A percentile compares a stretch with the other conserved stretches of the same genome.
phyloP scores from a whole-genome alignment of 2,888 invertebrate genomes.

The Scotopteryx bipunctaria region DNA sequence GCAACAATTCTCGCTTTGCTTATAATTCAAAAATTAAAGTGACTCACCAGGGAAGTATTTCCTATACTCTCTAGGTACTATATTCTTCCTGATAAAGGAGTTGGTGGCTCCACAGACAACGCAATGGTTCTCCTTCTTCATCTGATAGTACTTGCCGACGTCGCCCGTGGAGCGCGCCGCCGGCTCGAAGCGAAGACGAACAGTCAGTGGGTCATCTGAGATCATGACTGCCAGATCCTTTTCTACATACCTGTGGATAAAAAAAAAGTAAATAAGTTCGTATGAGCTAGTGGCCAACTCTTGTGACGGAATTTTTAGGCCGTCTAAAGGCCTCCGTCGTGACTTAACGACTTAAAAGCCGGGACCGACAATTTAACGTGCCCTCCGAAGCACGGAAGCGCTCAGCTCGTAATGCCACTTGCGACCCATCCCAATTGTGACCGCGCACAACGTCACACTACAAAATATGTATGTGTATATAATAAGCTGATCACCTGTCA shows the following conservation, averaged over 20 bases:
- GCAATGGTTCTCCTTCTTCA: constrained; percentile 88
- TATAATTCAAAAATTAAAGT: not conserved
- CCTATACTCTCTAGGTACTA: constrained; percentile 92
- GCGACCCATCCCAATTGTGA: too few relatives aligned
- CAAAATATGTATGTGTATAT: too few relatives aligned
- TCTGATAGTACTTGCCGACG: constrained; percentile 88
- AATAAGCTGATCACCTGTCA: too few relatives aligned
- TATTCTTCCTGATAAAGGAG: constrained; percentile 89
- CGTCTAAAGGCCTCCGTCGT: too few relatives aligned
- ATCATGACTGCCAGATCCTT: constrained; percentile 75
- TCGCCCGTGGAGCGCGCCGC: constrained; percentile 87
- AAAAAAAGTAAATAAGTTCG: not conserved
- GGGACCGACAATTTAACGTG: too few relatives aligned
- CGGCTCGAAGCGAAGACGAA: constrained; percentile 90
- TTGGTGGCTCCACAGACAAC: constrained; percentile 89
- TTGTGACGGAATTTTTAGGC: too few relatives aligned
- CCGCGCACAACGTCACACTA: too few relatives aligned
- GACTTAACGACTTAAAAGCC: too few relatives aligned
- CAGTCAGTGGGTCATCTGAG: constrained; percentile 82
- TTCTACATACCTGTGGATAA: constrained; percentile 72
- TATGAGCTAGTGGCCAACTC: too few relatives aligned
- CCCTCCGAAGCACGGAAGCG: too few relatives aligned
- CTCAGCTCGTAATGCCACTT: too few relatives aligned
- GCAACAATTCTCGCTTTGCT: too few relatives aligned
- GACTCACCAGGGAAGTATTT: constrained; percentile 87